phyloP scores from a whole-genome alignment of 2,888 invertebrate species.

The Callosobruchus maculatus region DNA sequence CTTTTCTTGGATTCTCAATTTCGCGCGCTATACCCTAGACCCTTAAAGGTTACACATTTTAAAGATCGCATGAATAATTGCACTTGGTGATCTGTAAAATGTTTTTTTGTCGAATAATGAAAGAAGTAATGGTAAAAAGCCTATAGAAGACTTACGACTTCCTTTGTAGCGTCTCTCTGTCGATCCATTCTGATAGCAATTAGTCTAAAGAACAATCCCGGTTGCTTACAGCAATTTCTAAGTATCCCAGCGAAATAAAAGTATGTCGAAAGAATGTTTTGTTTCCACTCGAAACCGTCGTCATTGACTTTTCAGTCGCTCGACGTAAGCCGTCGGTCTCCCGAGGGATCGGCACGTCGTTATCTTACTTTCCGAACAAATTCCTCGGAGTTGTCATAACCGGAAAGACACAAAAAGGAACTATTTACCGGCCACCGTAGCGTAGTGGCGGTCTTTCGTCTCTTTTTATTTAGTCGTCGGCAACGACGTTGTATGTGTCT shows the following conservation, averaged over 20 bases:
- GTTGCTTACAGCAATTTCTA: neutral
- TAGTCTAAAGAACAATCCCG: neutral
- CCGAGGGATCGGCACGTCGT: neutral
- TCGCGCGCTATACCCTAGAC: too few relatives aligned
- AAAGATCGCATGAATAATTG: too few relatives aligned
- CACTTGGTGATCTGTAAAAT: too few relatives aligned
- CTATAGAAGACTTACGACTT: too few relatives aligned
- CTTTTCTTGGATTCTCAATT: too few relatives aligned
- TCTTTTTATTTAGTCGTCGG: neutral
- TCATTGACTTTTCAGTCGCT: neutral
- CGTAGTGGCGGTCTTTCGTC: neutral
- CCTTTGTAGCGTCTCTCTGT: too few relatives aligned
- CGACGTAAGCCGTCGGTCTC: neutral
- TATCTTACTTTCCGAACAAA: neutral
- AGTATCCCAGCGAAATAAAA: neutral
- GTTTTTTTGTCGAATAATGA: too few relatives aligned
- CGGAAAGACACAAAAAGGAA: conserved; percentile 1
- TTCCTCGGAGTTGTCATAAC: conserved; percentile 7
- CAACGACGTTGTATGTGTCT: neutral
- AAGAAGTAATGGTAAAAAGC: too few relatives aligned
- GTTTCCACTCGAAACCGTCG: neutral
- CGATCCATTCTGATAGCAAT: neutral
- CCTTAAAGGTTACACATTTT: too few relatives aligned
- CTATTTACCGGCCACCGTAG: conserved; percentile 1
- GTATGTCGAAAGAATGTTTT: neutral